Evolutionary conservation across 2,888 invertebrate species (phyloP), one percentile per base, ranked within the genome.

Genomic region (Macaria notata): DNA sequence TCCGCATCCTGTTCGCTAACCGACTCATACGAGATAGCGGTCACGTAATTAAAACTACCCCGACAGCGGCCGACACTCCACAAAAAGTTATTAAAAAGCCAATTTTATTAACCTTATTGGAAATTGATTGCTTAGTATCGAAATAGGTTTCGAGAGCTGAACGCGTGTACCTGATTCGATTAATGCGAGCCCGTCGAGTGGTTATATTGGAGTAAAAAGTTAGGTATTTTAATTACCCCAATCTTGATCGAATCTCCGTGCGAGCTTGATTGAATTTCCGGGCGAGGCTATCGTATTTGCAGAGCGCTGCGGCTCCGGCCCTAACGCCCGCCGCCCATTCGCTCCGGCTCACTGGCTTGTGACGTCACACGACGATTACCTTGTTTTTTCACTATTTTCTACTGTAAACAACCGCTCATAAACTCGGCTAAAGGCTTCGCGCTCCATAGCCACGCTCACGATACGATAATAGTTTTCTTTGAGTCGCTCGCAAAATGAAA

Each of bases 211-310:
- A 77, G 75, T 75, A 81, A 81, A 86, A 84, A 79, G 76, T 78
- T 80, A 79, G 79, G 81, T 80, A 86, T 88, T 87, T 88, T 89
- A 89, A 89, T 87, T 87, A 89, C 83, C 81, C 83, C 79, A 83
- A 87, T 88, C 86, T 86, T 86, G 86, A 88, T 89, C 78, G 85
- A 84, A 88, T 88, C 84, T 85, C 85, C 79, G 83, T 81, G 80
- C 81, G 81, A 81, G 85, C 83, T 79, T 88, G 88, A 89, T 89
- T 88, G 88, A 88, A 88, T 88, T 89, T 87, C 87, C 88, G 85
- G 79, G 69, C 81, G 79, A 76, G 76, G 83, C 83, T 84, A 84
- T 84, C 81, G 84, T 88, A 84, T 88, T 88, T 87, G 87, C 81
- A 73, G 73, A 85, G 82, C 78, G 79, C 74, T 83, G 76, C 72